Evolutionary conservation across 2,113 vertebrate species (phyloP), one percentile per base, ranked within the genome.

Genomic region (Illadopsis cleaveri): DNA sequence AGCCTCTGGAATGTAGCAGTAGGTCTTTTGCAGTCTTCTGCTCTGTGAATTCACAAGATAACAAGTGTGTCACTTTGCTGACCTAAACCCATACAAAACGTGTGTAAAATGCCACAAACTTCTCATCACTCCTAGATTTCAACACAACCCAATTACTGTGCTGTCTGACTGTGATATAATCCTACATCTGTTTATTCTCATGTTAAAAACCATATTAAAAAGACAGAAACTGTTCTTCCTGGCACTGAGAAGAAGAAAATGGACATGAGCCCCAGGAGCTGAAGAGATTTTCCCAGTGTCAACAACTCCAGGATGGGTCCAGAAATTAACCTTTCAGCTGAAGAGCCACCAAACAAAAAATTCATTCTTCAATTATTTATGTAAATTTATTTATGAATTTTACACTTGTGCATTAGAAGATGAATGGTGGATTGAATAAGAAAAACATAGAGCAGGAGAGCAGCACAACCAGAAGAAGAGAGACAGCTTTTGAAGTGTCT

Each of bases 261-360:
- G 11, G 40, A 47, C 27, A 73, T 18, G 77, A 8, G 4, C 3
- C 21, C 7, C 42, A 47, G 23, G 18, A 50, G 9, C 4, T 51
- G 33, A 80, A 91, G 21, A 82, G 27, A 44, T 50, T 71, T 64
- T 8, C 40, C 12, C n/a, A 56, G 21, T 31, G 23, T 35, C 37
- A 82, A 12, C 6, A 90, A 47, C 3, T 35, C 33, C 0, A 0
- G 42, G 25, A 48, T 25, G 15, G 9, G 33, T 31, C 18, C 10
- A 57, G 53, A 89, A 69, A 66, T 66, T 57, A 73, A 90, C 54
- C 2, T 33, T 89, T 15, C 24, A 80, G 13, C 16, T 81, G 64
- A 93, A 88, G 13, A 72, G 15, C 4, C 21, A 56, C 23, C 18
- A 38, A 40, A 56, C 8, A 58, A 57, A 90, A 82, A 45, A 5